These are phyloP conservation scores for Lasioglossum oenotherae DNA, from an alignment of 2,888 invertebrate genomes.

Conservation along the genomic window DNA sequence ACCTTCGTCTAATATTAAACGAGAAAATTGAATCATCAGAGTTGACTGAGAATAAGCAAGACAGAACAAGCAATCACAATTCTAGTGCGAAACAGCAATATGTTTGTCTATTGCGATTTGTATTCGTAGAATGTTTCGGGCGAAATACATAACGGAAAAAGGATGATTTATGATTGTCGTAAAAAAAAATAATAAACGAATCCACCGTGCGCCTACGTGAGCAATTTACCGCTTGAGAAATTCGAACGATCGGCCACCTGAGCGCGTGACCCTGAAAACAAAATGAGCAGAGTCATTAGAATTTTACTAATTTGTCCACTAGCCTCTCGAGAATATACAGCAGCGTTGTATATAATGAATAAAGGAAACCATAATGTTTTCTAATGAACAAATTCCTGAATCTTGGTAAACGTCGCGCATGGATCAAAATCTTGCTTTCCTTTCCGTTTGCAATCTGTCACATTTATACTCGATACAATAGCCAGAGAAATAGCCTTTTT, in stretches of 20 bases:
- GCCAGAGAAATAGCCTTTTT: too few relatives aligned
- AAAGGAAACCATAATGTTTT: not conserved
- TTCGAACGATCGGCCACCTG: not conserved
- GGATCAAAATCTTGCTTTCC: not conserved
- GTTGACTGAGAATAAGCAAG: not conserved
- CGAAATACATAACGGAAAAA: constrained; percentile 5
- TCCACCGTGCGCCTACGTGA: not conserved
- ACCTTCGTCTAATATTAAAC: not conserved
- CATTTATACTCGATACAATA: too few relatives aligned
- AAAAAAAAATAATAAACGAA: not conserved
- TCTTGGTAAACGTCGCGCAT: not conserved
- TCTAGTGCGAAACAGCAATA: not conserved
- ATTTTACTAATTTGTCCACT: not conserved
- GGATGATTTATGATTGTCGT: constrained; percentile 6
- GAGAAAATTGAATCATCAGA: not conserved
- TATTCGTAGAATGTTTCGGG: not conserved
- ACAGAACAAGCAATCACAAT: not conserved
- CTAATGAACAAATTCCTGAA: not conserved
- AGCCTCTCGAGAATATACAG: not conserved
- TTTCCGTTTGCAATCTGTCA: too few relatives aligned
- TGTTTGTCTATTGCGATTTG: not conserved
- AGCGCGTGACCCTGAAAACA: not conserved
- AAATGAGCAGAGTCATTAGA: not conserved
- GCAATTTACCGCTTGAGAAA: not conserved
- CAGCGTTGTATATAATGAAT: not conserved